These are phyloP conservation scores for Chromis chromis DNA, from an alignment of 2,797 vertebrate species.

Conservation along the genomic window DNA sequence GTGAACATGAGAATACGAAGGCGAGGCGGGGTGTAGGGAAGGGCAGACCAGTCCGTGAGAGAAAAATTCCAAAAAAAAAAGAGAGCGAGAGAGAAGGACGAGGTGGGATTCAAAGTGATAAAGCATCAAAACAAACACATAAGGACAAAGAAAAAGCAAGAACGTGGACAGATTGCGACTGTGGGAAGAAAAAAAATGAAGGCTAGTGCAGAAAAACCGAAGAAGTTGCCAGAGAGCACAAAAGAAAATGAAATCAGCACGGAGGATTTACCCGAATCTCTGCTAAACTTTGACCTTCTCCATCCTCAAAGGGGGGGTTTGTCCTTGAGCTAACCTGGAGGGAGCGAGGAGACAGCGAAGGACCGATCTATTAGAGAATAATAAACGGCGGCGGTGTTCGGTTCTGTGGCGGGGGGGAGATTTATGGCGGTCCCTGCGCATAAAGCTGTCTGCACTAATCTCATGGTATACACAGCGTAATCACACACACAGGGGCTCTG, in stretches of 20 bases:
- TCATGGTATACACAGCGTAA: conserved; percentile 77
- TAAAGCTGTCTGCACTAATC: conserved; percentile 82
- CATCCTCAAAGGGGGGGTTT: conserved; percentile 22
- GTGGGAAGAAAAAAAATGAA: conserved; percentile 43
- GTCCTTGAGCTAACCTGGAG: conserved; percentile 65
- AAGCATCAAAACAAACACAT: conserved; percentile 44
- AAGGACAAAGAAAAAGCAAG: conserved; percentile 47
- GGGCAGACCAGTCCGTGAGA: conserved; percentile 12
- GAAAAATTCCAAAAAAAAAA: background rate
- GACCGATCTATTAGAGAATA: conserved; percentile 71
- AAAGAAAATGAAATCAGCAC: conserved; percentile 49
- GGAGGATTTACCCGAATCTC: conserved; percentile 55
- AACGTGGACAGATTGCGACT: conserved; percentile 40
- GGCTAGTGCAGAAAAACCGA: conserved; percentile 10
- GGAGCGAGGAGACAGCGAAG: conserved; percentile 52
- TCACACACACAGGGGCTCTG: conserved; percentile 63
- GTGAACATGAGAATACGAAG: conserved; percentile 51
- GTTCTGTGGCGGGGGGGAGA: conserved; percentile 57
- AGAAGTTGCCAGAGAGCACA: conserved; percentile 30
- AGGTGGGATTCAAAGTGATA: conserved; percentile 46
- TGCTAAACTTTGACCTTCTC: conserved; percentile 57
- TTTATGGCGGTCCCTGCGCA: conserved; percentile 65
- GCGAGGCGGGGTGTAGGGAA: conserved; percentile 2
- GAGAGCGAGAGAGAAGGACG: conserved; percentile 4
- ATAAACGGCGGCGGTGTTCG: conserved; percentile 64